Evolutionary conservation across 2,113 vertebrate species (phyloP).

Genomic region (Scomber japonicus): DNA sequence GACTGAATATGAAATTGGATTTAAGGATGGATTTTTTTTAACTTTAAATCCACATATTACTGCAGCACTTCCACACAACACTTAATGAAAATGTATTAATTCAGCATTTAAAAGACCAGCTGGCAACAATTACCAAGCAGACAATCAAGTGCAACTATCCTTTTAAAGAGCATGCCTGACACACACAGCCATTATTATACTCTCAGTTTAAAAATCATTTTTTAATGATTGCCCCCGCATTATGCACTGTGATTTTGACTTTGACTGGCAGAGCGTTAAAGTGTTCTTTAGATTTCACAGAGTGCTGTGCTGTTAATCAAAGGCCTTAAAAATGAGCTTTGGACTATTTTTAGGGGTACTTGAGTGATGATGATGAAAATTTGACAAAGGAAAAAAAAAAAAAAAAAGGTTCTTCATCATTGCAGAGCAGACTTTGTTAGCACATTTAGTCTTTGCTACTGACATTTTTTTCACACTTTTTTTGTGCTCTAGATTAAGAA

Average conservation of each 20-base stretch:
- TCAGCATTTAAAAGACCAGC: constrained; percentile 35
- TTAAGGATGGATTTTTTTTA: background rate
- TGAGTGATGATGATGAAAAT: constrained; percentile 22
- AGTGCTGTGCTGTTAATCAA: constrained; percentile 43
- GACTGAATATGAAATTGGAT: background rate
- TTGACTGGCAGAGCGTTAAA: constrained; percentile 48
- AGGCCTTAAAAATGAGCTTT: constrained; percentile 34
- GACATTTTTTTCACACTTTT: constrained; percentile 18
- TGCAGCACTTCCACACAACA: background rate
- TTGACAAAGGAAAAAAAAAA: constrained; percentile 28
- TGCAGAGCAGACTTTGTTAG: constrained; percentile 34
- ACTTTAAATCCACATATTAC: constrained; percentile 15
- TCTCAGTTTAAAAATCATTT: constrained; percentile 22
- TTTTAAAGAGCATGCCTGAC: constrained; percentile 27
- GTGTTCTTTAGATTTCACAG: constrained; percentile 49
- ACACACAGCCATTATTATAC: constrained; percentile 16
- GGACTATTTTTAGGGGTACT: constrained; percentile 48
- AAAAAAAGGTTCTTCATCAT: constrained; percentile 35
- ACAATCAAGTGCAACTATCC: constrained; percentile 10
- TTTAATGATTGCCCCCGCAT: constrained; percentile 36
- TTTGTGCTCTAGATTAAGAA: constrained; percentile 18
- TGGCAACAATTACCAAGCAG: constrained; percentile 10
- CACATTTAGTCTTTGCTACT: constrained; percentile 29
- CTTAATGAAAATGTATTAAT: constrained; percentile 9
- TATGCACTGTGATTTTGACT: constrained; percentile 37